A percentile compares a stretch with the other conserved stretches of the same genome.
These are phyloP conservation scores for Spodoptera exigua DNA, from an alignment of 2,888 invertebrate genomes.

Conservation along the genomic window DNA sequence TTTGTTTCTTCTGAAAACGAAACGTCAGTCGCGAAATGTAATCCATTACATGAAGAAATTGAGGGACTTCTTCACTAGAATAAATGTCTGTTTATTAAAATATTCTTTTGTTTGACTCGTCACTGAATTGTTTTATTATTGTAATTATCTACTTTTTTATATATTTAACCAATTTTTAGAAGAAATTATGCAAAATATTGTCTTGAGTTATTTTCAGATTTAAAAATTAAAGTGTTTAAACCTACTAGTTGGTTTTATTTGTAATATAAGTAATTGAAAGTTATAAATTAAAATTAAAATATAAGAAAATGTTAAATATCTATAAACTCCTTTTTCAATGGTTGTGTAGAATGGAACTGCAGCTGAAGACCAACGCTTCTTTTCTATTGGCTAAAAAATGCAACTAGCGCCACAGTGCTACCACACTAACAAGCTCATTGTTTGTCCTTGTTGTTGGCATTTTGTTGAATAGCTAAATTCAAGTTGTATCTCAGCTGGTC, in stretches of 20 bases:
- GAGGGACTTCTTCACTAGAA: neutral
- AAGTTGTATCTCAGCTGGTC: conserved; percentile 81
- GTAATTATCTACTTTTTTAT: too few species aligned
- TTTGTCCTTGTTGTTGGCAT: conserved; percentile 68
- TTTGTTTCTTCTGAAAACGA: conserved; percentile 86
- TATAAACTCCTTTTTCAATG: neutral
- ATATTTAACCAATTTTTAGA: too few species aligned
- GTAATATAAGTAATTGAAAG: neutral
- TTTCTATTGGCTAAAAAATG: conserved; percentile 71
- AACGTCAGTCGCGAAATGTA: conserved; percentile 70
- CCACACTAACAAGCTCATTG: conserved; percentile 55
- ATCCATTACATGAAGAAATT: conserved; percentile 67
- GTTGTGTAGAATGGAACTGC: conserved; percentile 64
- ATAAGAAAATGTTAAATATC: neutral
- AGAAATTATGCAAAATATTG: too few species aligned
- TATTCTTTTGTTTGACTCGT: neutral
- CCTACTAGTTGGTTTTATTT: too few species aligned
- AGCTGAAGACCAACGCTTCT: conserved; percentile 57
- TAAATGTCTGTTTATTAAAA: neutral
- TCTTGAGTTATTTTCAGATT: too few species aligned
- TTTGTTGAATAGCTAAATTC: conserved; percentile 70
- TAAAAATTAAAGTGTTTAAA: too few species aligned
- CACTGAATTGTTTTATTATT: too few species aligned
- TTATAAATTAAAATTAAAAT: neutral
- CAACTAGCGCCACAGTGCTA: conserved; percentile 60